Percentiles rank a stretch among this genome's conserved stretches.
phyloP scores from a whole-genome alignment of 2,113 vertebrate species.

The Plecturocebus donacophilus region DNA sequence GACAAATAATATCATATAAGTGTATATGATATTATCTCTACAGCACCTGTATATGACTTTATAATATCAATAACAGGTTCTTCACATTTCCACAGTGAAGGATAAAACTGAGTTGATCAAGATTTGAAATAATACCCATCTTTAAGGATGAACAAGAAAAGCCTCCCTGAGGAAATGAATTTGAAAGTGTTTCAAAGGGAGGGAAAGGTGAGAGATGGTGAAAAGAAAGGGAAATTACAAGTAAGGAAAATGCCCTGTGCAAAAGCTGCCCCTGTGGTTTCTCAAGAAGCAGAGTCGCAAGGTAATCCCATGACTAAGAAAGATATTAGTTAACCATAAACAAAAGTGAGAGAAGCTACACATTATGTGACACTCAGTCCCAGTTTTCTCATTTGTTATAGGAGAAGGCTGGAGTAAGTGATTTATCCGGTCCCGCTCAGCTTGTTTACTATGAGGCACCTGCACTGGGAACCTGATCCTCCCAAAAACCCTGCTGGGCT shows the following conservation, averaged over 20 bases:
- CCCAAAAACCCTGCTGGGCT: no score
- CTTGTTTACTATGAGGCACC: neutral
- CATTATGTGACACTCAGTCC: neutral
- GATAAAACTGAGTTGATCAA: neutral
- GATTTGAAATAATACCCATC: constrained; percentile 35
- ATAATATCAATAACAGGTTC: no score
- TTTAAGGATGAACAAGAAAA: neutral
- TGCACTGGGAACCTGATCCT: no score
- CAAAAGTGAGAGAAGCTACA: fast-evolving
- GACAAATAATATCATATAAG: neutral
- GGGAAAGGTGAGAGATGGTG: neutral
- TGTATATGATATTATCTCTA: no score
- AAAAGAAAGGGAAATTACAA: neutral
- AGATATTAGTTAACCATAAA: neutral
- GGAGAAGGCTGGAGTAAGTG: neutral
- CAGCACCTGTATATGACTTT: no score
- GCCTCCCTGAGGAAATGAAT: constrained; percentile 43
- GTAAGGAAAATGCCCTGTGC: neutral
- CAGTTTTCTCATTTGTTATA: neutral
- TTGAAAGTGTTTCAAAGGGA: neutral
- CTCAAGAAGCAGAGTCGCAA: neutral
- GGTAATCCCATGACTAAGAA: neutral
- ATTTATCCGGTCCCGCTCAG: neutral
- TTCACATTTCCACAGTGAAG: neutral
- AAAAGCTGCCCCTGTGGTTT: neutral